Conservation (phyloP, 1,140 invertebrate genomes). For the Penaeus indicus region DNA sequence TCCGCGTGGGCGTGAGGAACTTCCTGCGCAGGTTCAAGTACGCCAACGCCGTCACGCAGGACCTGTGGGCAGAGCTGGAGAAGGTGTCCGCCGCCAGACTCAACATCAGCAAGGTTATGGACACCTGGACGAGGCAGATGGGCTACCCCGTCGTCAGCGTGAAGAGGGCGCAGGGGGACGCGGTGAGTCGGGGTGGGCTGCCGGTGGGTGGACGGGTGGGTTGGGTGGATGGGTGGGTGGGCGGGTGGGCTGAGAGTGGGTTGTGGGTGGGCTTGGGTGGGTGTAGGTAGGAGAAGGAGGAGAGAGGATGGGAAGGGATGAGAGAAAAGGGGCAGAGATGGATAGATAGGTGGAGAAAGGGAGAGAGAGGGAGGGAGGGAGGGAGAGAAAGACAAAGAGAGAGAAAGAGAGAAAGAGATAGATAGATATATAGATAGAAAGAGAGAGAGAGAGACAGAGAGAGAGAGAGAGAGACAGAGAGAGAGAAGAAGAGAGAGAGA, state of each 20-base stretch:
- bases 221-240: not conserved
- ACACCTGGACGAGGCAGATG: conserved; percentile 94
- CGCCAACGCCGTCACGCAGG: conserved; percentile 83
- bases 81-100: conserved; percentile 67
- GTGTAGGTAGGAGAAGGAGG: not conserved
- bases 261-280: not conserved
- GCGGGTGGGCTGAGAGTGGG: not conserved
- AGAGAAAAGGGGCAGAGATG: not conserved
- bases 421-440: too few species aligned
- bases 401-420: not conserved
- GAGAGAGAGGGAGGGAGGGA: too few species aligned
- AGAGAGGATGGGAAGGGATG: not conserved
- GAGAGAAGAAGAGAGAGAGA: not conserved
- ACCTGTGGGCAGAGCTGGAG: conserved; percentile 79
- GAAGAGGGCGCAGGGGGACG: conserved; percentile 22
- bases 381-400: not conserved
- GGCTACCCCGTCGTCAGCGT: conserved; percentile 85
- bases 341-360: not conserved
- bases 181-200: conserved; percentile 4
- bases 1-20: conserved; percentile 79
- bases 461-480: not conserved
- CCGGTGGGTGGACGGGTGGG: not conserved
- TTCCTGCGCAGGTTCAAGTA: conserved; percentile 80
- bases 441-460: too few species aligned
- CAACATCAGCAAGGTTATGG: conserved; percentile 82